A percentile compares a stretch with the other conserved stretches of the same genome.
Evolutionary conservation across 2,797 vertebrate genomes (phyloP).

Genomic region (Muscicapa comitata): DNA sequence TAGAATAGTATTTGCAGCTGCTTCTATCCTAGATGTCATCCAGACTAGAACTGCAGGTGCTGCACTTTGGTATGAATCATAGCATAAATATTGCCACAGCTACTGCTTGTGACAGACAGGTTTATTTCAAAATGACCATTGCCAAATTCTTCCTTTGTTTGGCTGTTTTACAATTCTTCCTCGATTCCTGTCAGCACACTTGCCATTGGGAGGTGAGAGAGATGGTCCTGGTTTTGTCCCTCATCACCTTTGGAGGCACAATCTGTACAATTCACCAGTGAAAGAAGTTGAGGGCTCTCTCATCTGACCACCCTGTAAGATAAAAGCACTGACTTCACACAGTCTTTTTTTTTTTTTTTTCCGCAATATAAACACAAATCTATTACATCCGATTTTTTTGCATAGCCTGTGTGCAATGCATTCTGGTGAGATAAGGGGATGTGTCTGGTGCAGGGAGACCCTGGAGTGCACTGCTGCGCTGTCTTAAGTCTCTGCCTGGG

Average conservation of each 20-base stretch:
- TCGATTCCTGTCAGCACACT: neutral
- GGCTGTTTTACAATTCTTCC: neutral
- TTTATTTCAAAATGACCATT: conserved; percentile 41
- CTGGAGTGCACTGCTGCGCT: fast-evolving
- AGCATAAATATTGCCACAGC: neutral
- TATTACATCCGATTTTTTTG: neutral
- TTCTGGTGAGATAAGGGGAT: neutral
- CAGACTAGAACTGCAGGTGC: neutral
- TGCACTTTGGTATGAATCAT: neutral
- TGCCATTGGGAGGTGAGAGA: neutral
- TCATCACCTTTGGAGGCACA: neutral
- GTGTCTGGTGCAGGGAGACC: neutral
- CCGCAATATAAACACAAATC: neutral
- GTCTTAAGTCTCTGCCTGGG: neutral
- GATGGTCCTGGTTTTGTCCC: neutral
- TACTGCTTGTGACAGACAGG: conserved; percentile 2
- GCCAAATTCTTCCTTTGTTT: conserved; percentile 27
- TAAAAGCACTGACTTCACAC: neutral
- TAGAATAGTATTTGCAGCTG: neutral
- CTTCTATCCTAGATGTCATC: neutral
- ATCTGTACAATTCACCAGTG: neutral
- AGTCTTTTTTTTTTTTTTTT: neutral
- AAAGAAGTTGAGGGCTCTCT: neutral
- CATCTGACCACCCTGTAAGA: neutral
- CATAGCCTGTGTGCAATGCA: neutral